Evolutionary conservation across 2,113 vertebrate species (phyloP).

Genomic region (Sorex araneus): DNA sequence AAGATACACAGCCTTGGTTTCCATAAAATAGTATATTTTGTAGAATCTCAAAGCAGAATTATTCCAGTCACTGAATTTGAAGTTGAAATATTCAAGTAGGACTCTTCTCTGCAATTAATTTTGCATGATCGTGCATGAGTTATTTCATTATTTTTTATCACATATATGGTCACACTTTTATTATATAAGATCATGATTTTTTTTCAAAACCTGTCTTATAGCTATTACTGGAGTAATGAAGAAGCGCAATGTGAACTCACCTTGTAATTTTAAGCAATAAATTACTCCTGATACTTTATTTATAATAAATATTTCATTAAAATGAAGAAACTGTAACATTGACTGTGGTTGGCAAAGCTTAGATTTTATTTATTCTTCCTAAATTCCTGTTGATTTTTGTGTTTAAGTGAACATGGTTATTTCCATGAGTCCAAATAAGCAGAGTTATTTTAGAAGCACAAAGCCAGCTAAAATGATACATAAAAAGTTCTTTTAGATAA

Average conservation of each 20-base stretch:
- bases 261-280: neutral
- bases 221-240: neutral
- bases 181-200: no score
- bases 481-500: neutral
- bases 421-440: neutral
- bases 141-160: neutral
- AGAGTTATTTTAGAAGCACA: neutral
- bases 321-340: neutral
- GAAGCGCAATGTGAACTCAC: neutral
- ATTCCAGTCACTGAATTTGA: neutral
- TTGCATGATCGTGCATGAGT: neutral
- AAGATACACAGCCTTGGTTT: neutral
- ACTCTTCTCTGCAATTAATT: neutral
- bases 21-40: neutral
- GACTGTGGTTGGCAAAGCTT: neutral
- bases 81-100: neutral
- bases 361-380: neutral
- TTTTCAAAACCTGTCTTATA: neutral
- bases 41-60: neutral
- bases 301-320: conserved; percentile 21
- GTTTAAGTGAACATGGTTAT: conserved; percentile 15
- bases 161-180: neutral
- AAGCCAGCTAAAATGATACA: neutral
- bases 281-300: neutral
- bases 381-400: conserved; percentile 18